These are phyloP conservation scores for Diachasmimorpha longicaudata DNA, from an alignment of 1,140 invertebrate species.

Conservation along the genomic window DNA sequence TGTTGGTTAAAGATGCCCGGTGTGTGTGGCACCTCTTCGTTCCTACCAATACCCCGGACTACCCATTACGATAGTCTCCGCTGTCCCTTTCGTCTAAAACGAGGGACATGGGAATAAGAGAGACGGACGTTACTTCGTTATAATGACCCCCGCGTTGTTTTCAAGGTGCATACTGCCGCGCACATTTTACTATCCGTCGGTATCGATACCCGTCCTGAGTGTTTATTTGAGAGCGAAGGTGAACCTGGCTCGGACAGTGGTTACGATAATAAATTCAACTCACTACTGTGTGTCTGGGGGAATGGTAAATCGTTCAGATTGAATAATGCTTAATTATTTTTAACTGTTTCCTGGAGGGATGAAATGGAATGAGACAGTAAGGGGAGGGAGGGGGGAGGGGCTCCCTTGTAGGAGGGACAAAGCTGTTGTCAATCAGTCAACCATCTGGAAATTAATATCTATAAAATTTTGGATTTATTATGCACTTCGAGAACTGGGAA, in stretches of 20 bases:
- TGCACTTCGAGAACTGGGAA: no score
- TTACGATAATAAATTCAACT: slow-evolving; percentile 22
- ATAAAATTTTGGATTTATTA: no score
- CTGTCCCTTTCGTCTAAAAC: background rate
- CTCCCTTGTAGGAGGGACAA: no score
- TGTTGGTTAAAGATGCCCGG: slow-evolving; percentile 25
- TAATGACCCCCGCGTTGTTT: slow-evolving; percentile 43
- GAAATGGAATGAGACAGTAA: no score
- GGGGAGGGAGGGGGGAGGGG: no score
- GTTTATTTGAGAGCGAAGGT: slow-evolving; percentile 16
- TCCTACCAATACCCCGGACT: background rate
- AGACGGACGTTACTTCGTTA: slow-evolving; percentile 45
- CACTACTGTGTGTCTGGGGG: background rate
- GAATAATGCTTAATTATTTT: no score
- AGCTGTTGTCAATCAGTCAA: no score
- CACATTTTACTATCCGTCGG: slow-evolving; percentile 27
- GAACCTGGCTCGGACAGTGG: slow-evolving; percentile 16
- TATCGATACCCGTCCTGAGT: slow-evolving; percentile 21
- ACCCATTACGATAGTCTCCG: slow-evolving; percentile 22
- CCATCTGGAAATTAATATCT: no score
- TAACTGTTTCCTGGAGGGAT: no score
- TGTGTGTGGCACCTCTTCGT: background rate
- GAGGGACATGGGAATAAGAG: slow-evolving; percentile 27
- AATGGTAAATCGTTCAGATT: no score
- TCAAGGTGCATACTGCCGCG: slow-evolving; percentile 34